Conservation (phyloP, 1,140 invertebrate genomes). For the Thalassaphorura encarpata region DNA sequence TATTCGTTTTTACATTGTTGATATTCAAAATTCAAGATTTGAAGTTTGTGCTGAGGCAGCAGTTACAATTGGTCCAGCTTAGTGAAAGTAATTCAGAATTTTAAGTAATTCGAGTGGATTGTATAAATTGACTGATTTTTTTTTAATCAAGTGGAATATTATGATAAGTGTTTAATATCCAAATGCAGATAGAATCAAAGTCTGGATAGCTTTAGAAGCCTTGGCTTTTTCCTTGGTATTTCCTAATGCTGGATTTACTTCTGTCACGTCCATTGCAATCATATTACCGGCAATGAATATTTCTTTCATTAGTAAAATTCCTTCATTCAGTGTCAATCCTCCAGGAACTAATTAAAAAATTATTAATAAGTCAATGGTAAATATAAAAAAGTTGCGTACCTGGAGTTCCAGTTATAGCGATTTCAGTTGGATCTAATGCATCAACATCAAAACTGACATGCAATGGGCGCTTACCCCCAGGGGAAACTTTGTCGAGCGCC, state of each 20-base stretch:
- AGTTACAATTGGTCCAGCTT: no score
- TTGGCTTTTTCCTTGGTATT: slow-evolving; percentile 49
- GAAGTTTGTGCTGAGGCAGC: no score
- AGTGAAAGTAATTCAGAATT: no score
- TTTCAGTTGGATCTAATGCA: slow-evolving; percentile 64
- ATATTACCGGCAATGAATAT: slow-evolving; percentile 60
- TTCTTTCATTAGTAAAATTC: slow-evolving; percentile 66
- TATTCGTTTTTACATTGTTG: no score
- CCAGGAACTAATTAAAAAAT: slow-evolving; percentile 53
- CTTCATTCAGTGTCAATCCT: slow-evolving; percentile 75
- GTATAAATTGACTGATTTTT: no score
- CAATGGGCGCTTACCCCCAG: slow-evolving; percentile 56
- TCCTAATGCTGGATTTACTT: slow-evolving; percentile 75
- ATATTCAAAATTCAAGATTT: no score
- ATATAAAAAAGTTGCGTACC: no score
- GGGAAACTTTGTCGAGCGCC: slow-evolving; percentile 54
- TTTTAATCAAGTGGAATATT: no score
- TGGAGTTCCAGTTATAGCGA: slow-evolving; percentile 75
- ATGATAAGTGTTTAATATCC: no score
- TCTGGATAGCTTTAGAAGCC: no score
- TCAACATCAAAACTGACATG: slow-evolving; percentile 93
- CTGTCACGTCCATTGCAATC: slow-evolving; percentile 70
- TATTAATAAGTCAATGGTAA: neutral
- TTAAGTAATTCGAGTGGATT: no score
- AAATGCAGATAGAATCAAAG: no score